Base-by-base conservation (phyloP, 1,140 invertebrate species). In the Hydropsyche tenuis region DNA sequence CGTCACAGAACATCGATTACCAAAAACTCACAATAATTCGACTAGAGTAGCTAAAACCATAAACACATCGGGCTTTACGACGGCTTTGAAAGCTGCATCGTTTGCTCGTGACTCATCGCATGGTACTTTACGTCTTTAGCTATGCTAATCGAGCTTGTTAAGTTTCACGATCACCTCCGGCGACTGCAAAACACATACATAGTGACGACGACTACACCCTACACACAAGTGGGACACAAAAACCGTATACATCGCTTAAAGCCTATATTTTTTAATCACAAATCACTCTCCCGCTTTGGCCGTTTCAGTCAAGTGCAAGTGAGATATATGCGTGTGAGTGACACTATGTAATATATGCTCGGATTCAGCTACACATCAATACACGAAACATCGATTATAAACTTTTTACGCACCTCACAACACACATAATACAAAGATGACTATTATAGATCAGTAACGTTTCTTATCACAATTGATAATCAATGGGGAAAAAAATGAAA, bases 191-290 rank as follows among this genome's bases (percentile, higher is more conserved):
- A 66, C 64, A 46, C 63, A 65, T 20, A 46, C 20, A 6, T 66
- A 66, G 20, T 68, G 45, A 68, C 65, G 14, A 46, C 42, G 14
- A 30, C n/a, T 37, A 37, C 14, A 62, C 23, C 42, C 48, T n/a
- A 14, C 56, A 70, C 68, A 70, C 23, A 25, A 48, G 22, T 51
- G 46, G 46, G 65, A 48, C 65, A 68, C 37, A 68, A 46, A 48
- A 48, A 68, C 68, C 68, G 68, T 70, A 70, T 70, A 70, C 68
- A 70, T 56, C 48, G 6, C 68, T 70, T 68, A 68, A 68, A 70
- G 68, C 68, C 68, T 70, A 70, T 56, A 25, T 27, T 25, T 16
- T 70, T 37, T 60, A 70, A 56, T 68, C 48, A 70, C 68, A 37
- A 37, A 37, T 37, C 9, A 9, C 30, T 37, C 30, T 56, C 68